Evolutionary conservation across 1,140 invertebrate species (phyloP).

Genomic region (Aphelenchoides fujianensis): DNA sequence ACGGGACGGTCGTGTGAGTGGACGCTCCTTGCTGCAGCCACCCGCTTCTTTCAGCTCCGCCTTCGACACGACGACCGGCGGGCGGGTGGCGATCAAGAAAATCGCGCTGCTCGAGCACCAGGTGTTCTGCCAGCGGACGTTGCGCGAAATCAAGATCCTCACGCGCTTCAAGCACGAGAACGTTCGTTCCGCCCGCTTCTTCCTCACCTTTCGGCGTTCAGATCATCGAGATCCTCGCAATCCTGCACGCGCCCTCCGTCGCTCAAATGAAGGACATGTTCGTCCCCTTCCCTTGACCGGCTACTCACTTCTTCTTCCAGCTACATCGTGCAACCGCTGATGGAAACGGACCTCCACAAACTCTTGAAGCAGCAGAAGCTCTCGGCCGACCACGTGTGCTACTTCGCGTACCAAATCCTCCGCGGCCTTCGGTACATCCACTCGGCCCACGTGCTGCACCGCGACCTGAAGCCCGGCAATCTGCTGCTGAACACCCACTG

Average conservation of each 20-base stretch:
- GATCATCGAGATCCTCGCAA: constrained; percentile 99
- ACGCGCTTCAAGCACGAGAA: constrained; percentile 99
- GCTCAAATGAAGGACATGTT: constrained; percentile 99
- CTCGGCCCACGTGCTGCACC: constrained; percentile 95
- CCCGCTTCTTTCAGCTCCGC: constrained; percentile 61
- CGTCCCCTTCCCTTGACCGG: no score
- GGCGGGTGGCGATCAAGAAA: constrained; percentile 97
- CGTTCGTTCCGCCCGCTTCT: constrained; percentile 79
- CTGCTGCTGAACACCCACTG: constrained; percentile 95
- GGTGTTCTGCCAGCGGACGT: constrained; percentile 95
- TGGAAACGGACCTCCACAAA: constrained; percentile 99
- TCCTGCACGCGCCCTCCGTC: constrained; percentile 84
- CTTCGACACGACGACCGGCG: constrained; percentile 81
- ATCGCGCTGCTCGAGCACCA: constrained; percentile 99
- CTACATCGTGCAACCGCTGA: constrained; percentile 98
- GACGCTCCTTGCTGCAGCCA: background rate
- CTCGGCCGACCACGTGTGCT: constrained; percentile 98
- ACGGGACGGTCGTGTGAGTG: constrained; percentile 99
- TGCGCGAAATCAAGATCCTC: constrained; percentile 97
- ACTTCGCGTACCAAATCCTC: constrained; percentile 99
- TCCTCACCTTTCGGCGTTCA: constrained; percentile 88
- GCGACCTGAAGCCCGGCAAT: constrained; percentile 96
- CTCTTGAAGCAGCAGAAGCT: constrained; percentile 92
- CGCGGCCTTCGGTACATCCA: constrained; percentile 98
- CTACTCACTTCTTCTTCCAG: no score